Evolutionary conservation across 2,888 invertebrate genomes (phyloP), one percentile per base, ranked within the genome.

Genomic region (Rhimphoctona megacephalus): DNA sequence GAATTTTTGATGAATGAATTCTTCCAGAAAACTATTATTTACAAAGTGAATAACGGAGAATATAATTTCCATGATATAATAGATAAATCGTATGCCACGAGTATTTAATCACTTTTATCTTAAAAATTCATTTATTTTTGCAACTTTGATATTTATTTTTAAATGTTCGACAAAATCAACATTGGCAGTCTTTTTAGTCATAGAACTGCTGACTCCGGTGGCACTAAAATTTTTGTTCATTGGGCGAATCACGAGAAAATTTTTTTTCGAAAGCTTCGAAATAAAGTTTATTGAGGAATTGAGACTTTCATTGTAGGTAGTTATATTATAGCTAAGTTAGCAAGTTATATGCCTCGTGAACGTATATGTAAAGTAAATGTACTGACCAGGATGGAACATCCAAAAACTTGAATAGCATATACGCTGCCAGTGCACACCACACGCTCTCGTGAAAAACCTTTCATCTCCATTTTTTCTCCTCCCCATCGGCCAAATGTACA

Each of bases 361-460:
- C 7, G 14, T 57, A 57, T 52, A 52, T 54, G 33, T 22, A 1
- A 33, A 54, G 43, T n/a, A 46, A 19, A 54, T 57, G 36, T 33
- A 54, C 36, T 25, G 39, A n/a, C 49, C 81, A 72, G 49, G 19
- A 36, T 43, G 30, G 17, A 61, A 70, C 43, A 57, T 64, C 22
- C 46, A 67, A 74, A 81, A 81, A 74, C 67, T 81, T 74, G 36
- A 36, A 66, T 36, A 14, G 33, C 39, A 74, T 74, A 39, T 52
- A 73, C 81, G 39, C 36, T 33, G 52, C 81, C 30, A 17, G 57
- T 61, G 46, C 25, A 61, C 43, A n/a, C 72, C 36, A 57, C 39
- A 22, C 73, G 57, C 61, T 25, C 39, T 52, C 80, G 46, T 46
- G 67, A 74, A 74, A 81, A 81, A 64, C 67, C 67, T 67, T 81